Percentiles rank a stretch among this genome's conserved stretches.
Conservation (phyloP, 2,888 invertebrate genomes). For the Tetranychus truncatus region DNA sequence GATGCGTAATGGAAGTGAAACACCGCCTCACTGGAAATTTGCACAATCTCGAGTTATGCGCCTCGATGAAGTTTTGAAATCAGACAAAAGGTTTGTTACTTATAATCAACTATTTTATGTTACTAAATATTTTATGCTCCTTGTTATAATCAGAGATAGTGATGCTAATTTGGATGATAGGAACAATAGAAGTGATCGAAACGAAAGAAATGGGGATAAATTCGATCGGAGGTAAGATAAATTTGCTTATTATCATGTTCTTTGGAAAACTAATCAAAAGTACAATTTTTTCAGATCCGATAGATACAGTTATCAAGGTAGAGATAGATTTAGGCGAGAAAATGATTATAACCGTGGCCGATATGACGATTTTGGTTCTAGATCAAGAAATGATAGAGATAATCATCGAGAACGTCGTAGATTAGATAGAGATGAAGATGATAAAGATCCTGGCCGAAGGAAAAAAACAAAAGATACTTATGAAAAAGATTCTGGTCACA, state of each 20-base stretch:
- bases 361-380: not conserved
- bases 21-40: constrained; percentile 84
- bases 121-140: too few species aligned
- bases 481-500: not conserved
- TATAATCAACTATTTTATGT: too few species aligned
- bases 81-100: constrained; percentile 5
- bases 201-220: not conserved
- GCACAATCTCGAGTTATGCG: constrained; percentile 47
- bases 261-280: too few species aligned
- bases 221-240: not conserved
- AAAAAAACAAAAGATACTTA: not conserved
- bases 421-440: not conserved
- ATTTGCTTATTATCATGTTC: not conserved
- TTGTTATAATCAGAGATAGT: not conserved
- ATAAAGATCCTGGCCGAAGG: not conserved
- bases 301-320: not conserved
- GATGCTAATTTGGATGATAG: not conserved
- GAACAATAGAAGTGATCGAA: not conserved
- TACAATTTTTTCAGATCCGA: not conserved
- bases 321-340: not conserved
- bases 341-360: not conserved
- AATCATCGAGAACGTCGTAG: not conserved
- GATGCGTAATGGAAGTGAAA: constrained; percentile 65
- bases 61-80: constrained; percentile 8
- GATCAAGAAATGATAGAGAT: not conserved